Evolutionary conservation across 2,113 vertebrate species (phyloP), one percentile per base, ranked within the genome.

Genomic region (Sebastes fasciatus): DNA sequence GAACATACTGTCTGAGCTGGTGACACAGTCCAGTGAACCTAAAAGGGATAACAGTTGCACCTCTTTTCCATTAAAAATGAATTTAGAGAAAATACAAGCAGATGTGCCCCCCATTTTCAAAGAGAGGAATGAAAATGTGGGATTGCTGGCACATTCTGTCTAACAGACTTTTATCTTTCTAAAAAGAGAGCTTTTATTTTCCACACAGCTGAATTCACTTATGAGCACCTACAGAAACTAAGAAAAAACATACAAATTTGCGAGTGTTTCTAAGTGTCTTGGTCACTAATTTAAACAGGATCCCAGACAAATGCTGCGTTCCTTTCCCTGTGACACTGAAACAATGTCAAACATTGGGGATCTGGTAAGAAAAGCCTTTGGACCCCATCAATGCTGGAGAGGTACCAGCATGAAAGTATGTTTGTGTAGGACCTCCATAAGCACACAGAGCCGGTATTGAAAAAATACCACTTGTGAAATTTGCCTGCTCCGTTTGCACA

Each of bases 51-150:
- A 84, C 71, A 74, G 67, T 86, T 70, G 21, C 79, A 86, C 83
- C 83, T 82, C 72, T 88, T 88, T 89, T 68, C 69, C 74, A 90
- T 93, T 86, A 83, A 91, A 87, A 90, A 87, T 79, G 54, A 84
- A 76, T 90, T 90, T 78, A 45, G 65, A 82, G 80, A 80, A 85
- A 86, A 89, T 67, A 60, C 65, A 82, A 89, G 84, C 83, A 86
- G 64, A 89, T 85, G 77, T 84, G 69, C 63, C 74, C 46, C 12
- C 64, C 63, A 55, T 80, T 88, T 90, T 85, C 62, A 84, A 79
- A 86, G 60, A 77, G 57, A 16, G 42, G 26, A 82, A 19, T 61
- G 46, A 76, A 77, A 76, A 68, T 51, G 40, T 61, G 26, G 60
- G 45, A 60, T 55, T 57, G 45, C 75, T 88, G 58, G 0, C 70